phyloP scores from a whole-genome alignment of 2,113 vertebrate genomes.

The Macroglossus sobrinus region DNA sequence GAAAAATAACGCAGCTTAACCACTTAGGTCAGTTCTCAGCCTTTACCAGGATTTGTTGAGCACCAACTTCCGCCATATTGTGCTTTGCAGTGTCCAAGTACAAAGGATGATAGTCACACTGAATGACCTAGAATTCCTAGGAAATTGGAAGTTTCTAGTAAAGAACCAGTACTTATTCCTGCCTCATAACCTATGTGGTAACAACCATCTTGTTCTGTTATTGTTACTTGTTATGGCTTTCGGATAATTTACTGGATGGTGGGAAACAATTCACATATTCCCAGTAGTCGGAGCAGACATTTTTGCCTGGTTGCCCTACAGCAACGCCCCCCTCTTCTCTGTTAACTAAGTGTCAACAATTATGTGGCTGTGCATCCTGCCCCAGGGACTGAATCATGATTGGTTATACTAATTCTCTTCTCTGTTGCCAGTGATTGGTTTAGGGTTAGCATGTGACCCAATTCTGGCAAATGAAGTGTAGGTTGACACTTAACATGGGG shows the following conservation, averaged over 20 bases:
- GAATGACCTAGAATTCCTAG: background rate
- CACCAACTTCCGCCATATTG: accelerated
- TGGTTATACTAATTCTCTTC: background rate
- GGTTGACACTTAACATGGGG: background rate
- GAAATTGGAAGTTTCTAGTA: background rate
- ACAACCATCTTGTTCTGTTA: background rate
- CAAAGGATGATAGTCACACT: background rate
- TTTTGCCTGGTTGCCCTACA: too few relatives aligned
- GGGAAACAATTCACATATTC: background rate
- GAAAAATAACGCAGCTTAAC: background rate
- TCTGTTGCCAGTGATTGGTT: background rate
- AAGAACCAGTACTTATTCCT: background rate
- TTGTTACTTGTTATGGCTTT: background rate
- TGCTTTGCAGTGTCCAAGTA: background rate
- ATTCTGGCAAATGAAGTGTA: background rate
- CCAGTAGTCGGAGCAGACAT: background rate
- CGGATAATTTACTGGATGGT: background rate
- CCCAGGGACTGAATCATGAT: background rate
- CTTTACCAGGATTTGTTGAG: background rate
- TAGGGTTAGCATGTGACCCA: background rate
- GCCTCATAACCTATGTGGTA: background rate
- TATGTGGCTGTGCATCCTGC: background rate
- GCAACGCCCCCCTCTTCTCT: background rate
- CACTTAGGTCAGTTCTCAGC: background rate
- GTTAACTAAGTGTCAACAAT: background rate